A percentile compares a stretch with the other conserved stretches of the same genome.
phyloP scores from a whole-genome alignment of 2,888 invertebrate species.

The Thymelicus lineola region DNA sequence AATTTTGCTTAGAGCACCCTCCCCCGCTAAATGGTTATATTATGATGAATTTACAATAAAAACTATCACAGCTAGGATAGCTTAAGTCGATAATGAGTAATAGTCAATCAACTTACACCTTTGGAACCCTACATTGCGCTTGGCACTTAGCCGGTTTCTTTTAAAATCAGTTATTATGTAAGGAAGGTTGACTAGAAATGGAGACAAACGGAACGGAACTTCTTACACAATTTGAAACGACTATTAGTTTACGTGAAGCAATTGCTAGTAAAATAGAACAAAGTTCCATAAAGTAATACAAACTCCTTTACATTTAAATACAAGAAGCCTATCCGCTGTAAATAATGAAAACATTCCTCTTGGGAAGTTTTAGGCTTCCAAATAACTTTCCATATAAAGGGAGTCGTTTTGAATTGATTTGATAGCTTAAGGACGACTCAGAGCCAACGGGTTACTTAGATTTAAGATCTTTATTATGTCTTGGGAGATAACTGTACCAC shows the following conservation, averaged over 20 bases:
- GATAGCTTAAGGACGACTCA: slow-evolving; percentile 36
- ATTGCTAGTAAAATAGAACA: slow-evolving; percentile 26
- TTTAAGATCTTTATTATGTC: slow-evolving; percentile 2
- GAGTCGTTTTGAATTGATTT: slow-evolving; percentile 46
- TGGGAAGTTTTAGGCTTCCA: slow-evolving; percentile 38
- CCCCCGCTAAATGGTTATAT: too few species aligned
- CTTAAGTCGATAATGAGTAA: too few species aligned
- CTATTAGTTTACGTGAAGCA: not conserved
- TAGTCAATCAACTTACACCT: too few species aligned
- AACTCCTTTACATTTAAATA: slow-evolving; percentile 32
- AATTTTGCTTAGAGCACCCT: too few species aligned
- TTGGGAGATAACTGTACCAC: not conserved
- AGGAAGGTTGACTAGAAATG: too few species aligned
- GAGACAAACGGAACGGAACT: too few species aligned
- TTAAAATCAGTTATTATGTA: too few species aligned
- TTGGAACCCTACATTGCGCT: too few species aligned
- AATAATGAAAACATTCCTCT: slow-evolving; percentile 36
- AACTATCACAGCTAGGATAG: too few species aligned
- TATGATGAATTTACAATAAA: too few species aligned
- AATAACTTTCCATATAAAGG: slow-evolving; percentile 47
- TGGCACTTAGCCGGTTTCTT: too few species aligned
- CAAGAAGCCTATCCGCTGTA: slow-evolving; percentile 33
- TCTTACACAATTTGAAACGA: too few species aligned
- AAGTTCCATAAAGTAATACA: slow-evolving; percentile 30
- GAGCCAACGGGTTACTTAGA: slow-evolving; percentile 7